phyloP scores from a whole-genome alignment of 2,888 invertebrate species.

The Drosophila mettleri region DNA sequence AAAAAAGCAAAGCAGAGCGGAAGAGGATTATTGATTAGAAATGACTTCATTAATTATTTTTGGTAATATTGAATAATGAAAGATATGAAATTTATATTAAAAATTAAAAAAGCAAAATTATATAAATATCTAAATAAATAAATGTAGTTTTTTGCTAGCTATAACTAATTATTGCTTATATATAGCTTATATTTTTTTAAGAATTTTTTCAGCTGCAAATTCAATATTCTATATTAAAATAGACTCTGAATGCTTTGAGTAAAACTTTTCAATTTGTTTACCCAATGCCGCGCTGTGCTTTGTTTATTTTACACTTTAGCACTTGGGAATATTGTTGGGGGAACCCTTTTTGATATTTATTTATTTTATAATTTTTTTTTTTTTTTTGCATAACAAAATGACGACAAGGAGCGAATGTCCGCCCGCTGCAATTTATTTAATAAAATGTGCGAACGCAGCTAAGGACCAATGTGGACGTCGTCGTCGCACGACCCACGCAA shows the following conservation, averaged over 20 bases:
- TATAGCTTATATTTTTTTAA: neutral
- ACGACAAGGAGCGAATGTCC: constrained; percentile 46
- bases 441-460: constrained; percentile 59
- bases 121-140: too few relatives aligned
- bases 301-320: constrained; percentile 39
- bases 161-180: neutral
- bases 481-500: constrained; percentile 66
- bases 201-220: neutral
- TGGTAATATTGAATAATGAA: too few relatives aligned
- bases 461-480: constrained; percentile 26
- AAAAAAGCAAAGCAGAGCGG: too few relatives aligned
- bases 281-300: constrained; percentile 25
- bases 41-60: too few relatives aligned
- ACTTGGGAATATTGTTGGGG: constrained; percentile 25
- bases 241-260: constrained; percentile 27
- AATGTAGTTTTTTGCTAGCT: too few relatives aligned
- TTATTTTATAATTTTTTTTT: constrained; percentile 63
- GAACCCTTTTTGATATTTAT: constrained; percentile 34
- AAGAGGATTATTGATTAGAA: too few relatives aligned
- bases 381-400: constrained; percentile 73
- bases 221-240: constrained; percentile 22
- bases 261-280: constrained; percentile 55
- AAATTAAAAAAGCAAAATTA: too few relatives aligned
- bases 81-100: too few relatives aligned
- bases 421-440: constrained; percentile 76